Percentiles rank a stretch among this genome's conserved stretches.
phyloP scores from a whole-genome alignment of 1,140 invertebrate species.

The Pseudachorutes palmiensis region DNA sequence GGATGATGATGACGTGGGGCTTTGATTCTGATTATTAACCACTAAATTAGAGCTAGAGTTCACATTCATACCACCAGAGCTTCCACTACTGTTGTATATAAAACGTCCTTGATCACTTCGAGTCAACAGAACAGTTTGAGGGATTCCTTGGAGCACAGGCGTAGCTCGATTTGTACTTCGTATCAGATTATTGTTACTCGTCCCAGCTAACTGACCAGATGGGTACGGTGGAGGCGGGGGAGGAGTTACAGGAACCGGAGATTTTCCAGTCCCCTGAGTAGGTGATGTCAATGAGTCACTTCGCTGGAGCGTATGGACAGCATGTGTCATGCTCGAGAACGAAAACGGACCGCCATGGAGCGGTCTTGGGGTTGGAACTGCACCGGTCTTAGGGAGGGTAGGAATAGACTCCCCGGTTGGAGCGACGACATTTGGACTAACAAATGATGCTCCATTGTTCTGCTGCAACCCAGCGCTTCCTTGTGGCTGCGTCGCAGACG shows the following conservation, averaged over 20 bases:
- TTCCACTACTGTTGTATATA: conserved; percentile 3
- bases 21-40: conserved; percentile 2
- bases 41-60: neutral
- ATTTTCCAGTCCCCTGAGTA: neutral
- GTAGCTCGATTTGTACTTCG: conserved; percentile 6
- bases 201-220: neutral
- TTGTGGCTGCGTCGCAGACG: neutral
- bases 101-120: neutral
- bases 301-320: conserved; percentile 51
- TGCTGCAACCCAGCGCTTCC: neutral
- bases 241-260: neutral
- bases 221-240: neutral
- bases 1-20: conserved; percentile 12
- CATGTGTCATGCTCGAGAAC: conserved; percentile 83
- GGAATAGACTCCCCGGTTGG: conserved; percentile 52
- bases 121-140: neutral
- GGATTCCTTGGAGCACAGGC: neutral
- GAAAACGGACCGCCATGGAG: conserved; percentile 55
- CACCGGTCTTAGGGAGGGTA: conserved; percentile 40
- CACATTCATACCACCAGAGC: neutral
- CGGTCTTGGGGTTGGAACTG: conserved; percentile 16
- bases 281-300: conserved; percentile 20
- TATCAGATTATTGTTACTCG: neutral
- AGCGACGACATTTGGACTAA: conserved; percentile 64
- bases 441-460: neutral